Percentiles rank a stretch among this genome's conserved stretches.
Evolutionary conservation across 2,797 vertebrate genomes (phyloP).

Genomic region (Lophura swinhoii): DNA sequence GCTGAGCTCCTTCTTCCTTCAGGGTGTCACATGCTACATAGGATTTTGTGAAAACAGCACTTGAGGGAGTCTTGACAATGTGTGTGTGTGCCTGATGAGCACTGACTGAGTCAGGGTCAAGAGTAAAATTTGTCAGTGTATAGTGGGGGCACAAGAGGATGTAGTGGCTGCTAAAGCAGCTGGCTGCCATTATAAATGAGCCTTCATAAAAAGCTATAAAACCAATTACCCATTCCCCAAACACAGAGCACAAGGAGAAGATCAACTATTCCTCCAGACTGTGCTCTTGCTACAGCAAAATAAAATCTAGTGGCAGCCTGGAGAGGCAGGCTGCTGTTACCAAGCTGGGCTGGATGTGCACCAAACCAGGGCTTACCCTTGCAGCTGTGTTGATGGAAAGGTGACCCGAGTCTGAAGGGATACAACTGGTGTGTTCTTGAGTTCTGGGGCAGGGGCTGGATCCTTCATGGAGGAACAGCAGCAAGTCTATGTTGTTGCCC

Average conservation of each 20-base stretch:
- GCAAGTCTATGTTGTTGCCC: neutral
- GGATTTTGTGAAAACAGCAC: neutral
- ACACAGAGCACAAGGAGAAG: neutral
- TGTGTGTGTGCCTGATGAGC: neutral
- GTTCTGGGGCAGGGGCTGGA: neutral
- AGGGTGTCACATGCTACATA: neutral
- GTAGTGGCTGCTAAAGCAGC: neutral
- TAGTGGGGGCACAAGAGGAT: neutral
- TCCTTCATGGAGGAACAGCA: neutral
- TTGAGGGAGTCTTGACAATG: neutral
- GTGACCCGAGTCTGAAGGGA: too few relatives aligned
- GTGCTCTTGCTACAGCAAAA: neutral
- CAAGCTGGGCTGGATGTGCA: neutral
- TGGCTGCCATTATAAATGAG: slow-evolving; percentile 3
- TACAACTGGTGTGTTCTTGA: neutral
- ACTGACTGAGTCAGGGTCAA: neutral
- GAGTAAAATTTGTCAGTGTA: neutral
- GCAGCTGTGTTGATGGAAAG: neutral
- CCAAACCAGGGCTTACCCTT: neutral
- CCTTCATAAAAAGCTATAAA: slow-evolving; percentile 13
- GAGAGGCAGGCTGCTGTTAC: neutral
- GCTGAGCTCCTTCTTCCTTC: neutral
- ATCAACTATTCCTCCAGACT: neutral
- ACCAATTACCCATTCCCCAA: slow-evolving; percentile 2
- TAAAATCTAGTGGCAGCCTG: neutral